Conservation (phyloP, 1,140 invertebrate genomes). For the Limonius californicus region DNA sequence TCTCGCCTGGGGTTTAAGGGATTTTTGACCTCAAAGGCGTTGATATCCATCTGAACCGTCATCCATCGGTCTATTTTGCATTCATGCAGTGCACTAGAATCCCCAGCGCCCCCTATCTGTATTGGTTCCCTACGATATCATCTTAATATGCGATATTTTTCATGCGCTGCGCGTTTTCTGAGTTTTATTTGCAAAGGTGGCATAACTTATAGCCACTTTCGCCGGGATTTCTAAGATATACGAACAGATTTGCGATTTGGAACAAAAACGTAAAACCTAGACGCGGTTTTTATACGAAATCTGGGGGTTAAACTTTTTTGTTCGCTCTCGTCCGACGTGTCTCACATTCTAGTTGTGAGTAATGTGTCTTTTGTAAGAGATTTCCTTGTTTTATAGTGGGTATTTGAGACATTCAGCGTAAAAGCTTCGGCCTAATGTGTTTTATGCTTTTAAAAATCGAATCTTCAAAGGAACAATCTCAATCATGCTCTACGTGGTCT, state of each 20-base stretch:
- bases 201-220: conserved; percentile 30
- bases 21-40: conserved; percentile 11
- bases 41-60: conserved; percentile 13
- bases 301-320: conserved; percentile 19
- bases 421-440: not conserved
- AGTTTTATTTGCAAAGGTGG: conserved; percentile 23
- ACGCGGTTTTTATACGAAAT: conserved; percentile 15
- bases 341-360: conserved; percentile 16
- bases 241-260: conserved; percentile 21
- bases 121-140: conserved; percentile 42
- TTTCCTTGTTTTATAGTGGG: conserved; percentile 11
- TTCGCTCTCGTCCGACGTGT: conserved; percentile 17
- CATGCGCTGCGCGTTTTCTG: conserved; percentile 32
- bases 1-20: not conserved
- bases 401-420: not conserved
- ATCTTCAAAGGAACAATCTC: not conserved
- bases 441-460: not conserved
- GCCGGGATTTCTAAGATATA: conserved; percentile 20
- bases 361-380: conserved; percentile 14
- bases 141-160: conserved; percentile 43
- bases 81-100: conserved; percentile 22
- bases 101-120: conserved; percentile 30
- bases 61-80: conserved; percentile 23
- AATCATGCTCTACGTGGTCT: too few species aligned
- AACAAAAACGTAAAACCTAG: conserved; percentile 19